Evolutionary conservation across 2,113 vertebrate species (phyloP).

Genomic region (Tamias sibiricus): DNA sequence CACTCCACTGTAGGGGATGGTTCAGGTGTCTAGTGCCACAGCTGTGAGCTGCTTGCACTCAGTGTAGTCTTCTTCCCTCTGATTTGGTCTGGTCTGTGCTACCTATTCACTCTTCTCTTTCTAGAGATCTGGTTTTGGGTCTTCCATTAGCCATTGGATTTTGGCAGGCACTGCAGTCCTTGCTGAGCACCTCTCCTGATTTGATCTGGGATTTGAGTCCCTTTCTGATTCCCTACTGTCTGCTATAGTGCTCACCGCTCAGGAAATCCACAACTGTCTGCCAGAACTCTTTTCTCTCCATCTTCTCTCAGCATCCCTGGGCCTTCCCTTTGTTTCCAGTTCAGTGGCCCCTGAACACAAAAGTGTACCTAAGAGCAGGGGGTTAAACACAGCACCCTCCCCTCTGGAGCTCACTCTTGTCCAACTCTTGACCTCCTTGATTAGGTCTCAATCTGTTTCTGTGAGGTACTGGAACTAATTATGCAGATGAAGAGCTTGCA

Average conservation of each 20-base stretch:
- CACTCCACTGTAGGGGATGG: not conserved
- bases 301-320: not conserved
- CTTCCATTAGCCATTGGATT: conserved; percentile 15
- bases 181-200: not conserved
- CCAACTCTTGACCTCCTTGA: conserved; percentile 79
- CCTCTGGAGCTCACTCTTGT: conserved; percentile 67
- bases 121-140: not conserved
- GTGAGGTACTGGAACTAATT: conserved; percentile 77
- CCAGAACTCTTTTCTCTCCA: not conserved
- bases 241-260: not conserved
- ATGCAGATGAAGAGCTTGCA: conserved; percentile 76
- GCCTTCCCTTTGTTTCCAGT: conserved; percentile 48
- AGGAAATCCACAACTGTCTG: not conserved
- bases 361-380: conserved; percentile 56
- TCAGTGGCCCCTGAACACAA: conserved; percentile 56
- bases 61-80: not conserved
- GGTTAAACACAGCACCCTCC: conserved; percentile 72
- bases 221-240: conserved; percentile 25
- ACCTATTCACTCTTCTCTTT: not conserved
- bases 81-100: not conserved
- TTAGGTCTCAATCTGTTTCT: conserved; percentile 78
- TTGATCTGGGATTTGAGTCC: not conserved
- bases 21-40: not conserved
- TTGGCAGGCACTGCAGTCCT: not conserved
- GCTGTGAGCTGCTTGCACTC: not conserved